Evolutionary conservation across 30 jellyfish, hydroid and myxozoan species (phyloP).

Genomic region (Mastigias papua): DNA sequence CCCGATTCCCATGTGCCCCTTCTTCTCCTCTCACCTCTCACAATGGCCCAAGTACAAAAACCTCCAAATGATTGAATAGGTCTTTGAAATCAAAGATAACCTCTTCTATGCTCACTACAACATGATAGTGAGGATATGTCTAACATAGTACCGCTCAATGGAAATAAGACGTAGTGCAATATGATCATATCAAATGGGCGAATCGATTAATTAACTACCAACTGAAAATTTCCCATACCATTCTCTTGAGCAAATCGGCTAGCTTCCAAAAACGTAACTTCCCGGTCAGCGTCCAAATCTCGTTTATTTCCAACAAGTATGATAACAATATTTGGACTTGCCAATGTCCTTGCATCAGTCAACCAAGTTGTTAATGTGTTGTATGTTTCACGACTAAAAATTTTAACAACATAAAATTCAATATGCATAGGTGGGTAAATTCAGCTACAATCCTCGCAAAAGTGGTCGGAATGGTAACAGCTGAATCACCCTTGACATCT

Average conservation of each 20-base stretch:
- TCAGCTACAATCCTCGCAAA: neutral
- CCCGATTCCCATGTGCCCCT: too few species aligned
- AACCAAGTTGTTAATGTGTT: conserved; percentile 96
- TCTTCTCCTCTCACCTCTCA: too few species aligned
- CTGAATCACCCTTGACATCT: too few species aligned
- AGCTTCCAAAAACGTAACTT: conserved; percentile 96
- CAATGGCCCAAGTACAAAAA: too few species aligned
- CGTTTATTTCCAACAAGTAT: conserved; percentile 93
- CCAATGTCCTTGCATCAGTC: conserved; percentile 99
- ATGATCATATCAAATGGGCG: neutral
- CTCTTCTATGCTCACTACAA: too few species aligned
- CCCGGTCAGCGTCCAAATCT: conserved; percentile 98
- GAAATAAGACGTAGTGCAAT: neutral
- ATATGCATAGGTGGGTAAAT: neutral
- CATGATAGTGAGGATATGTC: too few species aligned
- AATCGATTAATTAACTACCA: neutral
- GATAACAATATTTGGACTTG: conserved; percentile 97
- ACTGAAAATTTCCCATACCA: conserved; percentile 64
- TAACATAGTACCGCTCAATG: too few species aligned
- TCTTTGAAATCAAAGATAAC: too few species aligned
- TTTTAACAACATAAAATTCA: too few species aligned
- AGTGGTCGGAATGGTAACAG: too few species aligned
- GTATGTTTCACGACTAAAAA: conserved; percentile 97
- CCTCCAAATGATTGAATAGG: too few species aligned
- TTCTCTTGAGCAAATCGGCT: conserved; percentile 99